phyloP scores from a whole-genome alignment of 2,888 invertebrate genomes.

The Polydesmus complanatus region DNA sequence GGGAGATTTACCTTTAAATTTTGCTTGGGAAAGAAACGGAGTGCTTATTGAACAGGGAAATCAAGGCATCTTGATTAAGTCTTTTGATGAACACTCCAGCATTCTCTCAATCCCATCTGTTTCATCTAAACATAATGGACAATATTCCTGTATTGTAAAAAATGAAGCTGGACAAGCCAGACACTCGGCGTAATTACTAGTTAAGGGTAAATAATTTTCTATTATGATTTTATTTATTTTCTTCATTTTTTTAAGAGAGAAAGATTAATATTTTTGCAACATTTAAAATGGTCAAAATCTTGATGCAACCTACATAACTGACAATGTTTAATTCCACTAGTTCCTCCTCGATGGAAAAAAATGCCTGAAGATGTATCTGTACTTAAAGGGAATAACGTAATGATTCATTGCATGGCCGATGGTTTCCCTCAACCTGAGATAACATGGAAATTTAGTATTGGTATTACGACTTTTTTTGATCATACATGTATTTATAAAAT shows the following conservation, averaged over 20 bases:
- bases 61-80: conserved; percentile 22
- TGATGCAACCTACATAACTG: conserved; percentile 6
- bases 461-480: background rate
- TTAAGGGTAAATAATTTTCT: conserved; percentile 17
- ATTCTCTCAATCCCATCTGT: conserved; percentile 29
- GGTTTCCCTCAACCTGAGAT: conserved; percentile 18
- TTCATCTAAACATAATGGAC: conserved; percentile 29
- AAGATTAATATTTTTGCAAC: background rate
- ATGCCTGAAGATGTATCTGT: conserved; percentile 13
- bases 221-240: background rate
- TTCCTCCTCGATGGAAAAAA: conserved; percentile 17
- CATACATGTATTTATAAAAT: background rate
- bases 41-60: conserved; percentile 23
- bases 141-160: conserved; percentile 28
- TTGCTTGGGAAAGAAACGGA: conserved; percentile 31
- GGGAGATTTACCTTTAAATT: conserved; percentile 29
- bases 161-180: conserved; percentile 18
- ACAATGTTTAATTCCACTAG: too few species aligned
- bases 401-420: conserved; percentile 17
- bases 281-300: background rate
- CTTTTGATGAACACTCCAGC: conserved; percentile 29
- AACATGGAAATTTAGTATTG: conserved; percentile 12
- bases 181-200: conserved; percentile 18
- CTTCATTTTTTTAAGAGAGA: background rate
- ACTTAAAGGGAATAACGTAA: conserved; percentile 12